Conservation (phyloP, 2,797 vertebrate species). For the Tarsius wallacei region DNA sequence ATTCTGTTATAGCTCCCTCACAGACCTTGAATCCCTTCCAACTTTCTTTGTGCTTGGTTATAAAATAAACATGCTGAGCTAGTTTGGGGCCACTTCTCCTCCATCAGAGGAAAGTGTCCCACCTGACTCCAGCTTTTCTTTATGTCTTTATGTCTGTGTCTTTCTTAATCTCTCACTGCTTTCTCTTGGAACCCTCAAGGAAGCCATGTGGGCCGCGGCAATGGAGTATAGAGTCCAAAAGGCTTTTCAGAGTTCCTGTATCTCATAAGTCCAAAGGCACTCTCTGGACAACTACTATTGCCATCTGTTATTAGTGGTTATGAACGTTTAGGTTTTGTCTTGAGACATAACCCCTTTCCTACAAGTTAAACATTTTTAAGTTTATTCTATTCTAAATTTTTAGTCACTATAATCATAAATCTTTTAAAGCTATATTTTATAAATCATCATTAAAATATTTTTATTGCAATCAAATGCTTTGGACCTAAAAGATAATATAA, state of each 20-base stretch:
- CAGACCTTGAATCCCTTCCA: no score
- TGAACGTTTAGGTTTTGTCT: background rate
- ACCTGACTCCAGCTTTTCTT: no score
- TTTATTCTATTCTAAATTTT: slow-evolving; percentile 28
- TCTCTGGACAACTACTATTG: background rate
- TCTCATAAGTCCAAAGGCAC: background rate
- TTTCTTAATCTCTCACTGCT: no score
- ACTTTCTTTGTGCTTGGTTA: no score
- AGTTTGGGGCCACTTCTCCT: no score
- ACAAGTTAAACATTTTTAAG: background rate
- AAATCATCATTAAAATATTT: background rate
- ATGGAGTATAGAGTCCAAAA: background rate
- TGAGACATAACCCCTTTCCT: background rate
- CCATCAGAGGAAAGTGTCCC: no score
- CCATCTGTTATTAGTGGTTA: background rate
- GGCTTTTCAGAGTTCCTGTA: background rate
- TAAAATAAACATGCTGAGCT: no score
- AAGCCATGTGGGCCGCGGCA: no score
- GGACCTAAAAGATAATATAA: background rate
- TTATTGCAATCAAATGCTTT: background rate
- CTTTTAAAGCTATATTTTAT: slow-evolving; percentile 1
- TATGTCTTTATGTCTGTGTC: no score
- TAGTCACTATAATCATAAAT: background rate
- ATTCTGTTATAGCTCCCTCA: no score
- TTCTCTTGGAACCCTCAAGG: no score